Base-by-base conservation (phyloP, 2,113 vertebrate species). In the Oreochromis tanganicae region DNA sequence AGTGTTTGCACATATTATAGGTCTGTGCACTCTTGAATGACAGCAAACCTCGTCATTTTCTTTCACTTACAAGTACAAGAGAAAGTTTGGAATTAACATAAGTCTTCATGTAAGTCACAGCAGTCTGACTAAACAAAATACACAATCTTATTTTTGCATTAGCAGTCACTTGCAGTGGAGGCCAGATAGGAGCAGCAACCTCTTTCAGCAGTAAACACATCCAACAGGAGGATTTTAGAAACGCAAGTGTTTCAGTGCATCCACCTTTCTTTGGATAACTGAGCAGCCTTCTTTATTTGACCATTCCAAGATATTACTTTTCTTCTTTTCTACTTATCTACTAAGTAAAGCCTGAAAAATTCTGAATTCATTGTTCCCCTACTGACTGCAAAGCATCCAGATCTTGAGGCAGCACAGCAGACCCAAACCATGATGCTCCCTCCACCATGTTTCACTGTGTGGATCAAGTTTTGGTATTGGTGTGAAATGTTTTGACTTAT, bases 381-480 rank as follows among this genome's bases (percentile, higher is more conserved):
- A 50, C 1, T 50, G 43, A 32, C 24, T 50, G 71, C 27, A 78
- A 50, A 78, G 43, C n/a, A 71, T 6, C 59, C 32, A 63, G 32
- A 63, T 34, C 29, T 63, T 0, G 2, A n/a, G 17, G 1, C 32
- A 61, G 57, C 21, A 73, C 13, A 24, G 6, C 7, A 73, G 21
- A 16, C n/a, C 2, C 0, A 73, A 73, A 27, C 38, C n/a, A 1
- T 0, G 38, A 46, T 27, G 66, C 13, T 46, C 38, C 66, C 5
- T 73, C 66, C 38, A 46, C 66, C 66, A 14, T 73, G 66, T 24
- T 0, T 73, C n/a, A 46, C 66, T 46, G 3, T 46, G 66, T 46
- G 38, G 13, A 17, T 46, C 1, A 6, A 4, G 38, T 0, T 71
- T 43, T 71, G 38, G 21, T 0, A 43, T 73, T 73, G n/a, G 12